Base-by-base conservation (phyloP, 2,888 invertebrate genomes). In the Sycophila texana region DNA sequence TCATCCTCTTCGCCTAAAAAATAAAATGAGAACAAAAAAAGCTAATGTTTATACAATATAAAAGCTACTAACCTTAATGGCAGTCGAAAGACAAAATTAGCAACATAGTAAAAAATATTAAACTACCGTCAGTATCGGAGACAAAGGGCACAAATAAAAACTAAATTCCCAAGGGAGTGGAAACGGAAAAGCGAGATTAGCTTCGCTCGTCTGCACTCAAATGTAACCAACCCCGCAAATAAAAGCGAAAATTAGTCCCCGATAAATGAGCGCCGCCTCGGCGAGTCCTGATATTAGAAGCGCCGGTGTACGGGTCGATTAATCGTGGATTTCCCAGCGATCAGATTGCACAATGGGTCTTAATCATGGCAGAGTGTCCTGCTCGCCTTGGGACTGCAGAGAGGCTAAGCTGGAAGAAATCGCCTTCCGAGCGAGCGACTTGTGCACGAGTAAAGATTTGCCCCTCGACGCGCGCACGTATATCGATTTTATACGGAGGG, bases 311-410 rank as follows among this genome's bases (percentile, higher is more conserved):
- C 63, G 18, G 4, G 5, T 13, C 53, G 39, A 74, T 74, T 74
- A 74, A 65, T 74, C n/a, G 47, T 53, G 55, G 57, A 65, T 55
- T 39, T 65, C 51, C 55, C 14, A 22, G 30, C 39, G 55, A 74
- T 74, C 74, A 39, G 65, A 65, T 65, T 74, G 20, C 57, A 74
- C 65, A 57, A 63, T 74, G 49, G 47, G 20, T 26, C 47, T 73
- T 73, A 65, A 73, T 61, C 55, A 55, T 39, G 13, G 16, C 60
- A 26, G 16, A 30, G 16, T 22, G 16, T 16, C 12, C 49, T 12
- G 47, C 47, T 16, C 16, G 14, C 5, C 14, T 39, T n/a, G 18
- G 18, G 57, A 30, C 47, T 13, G 14, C 20, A 5, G 13, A 13
- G 18, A 18, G 39, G 39, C 12, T 22, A 7, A 39, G 18, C 26